A percentile compares a stretch with the other conserved stretches of the same genome.
These are phyloP conservation scores for Cryptocheilus praepositus DNA, from an alignment of 2,888 invertebrate genomes.

Conservation along the genomic window DNA sequence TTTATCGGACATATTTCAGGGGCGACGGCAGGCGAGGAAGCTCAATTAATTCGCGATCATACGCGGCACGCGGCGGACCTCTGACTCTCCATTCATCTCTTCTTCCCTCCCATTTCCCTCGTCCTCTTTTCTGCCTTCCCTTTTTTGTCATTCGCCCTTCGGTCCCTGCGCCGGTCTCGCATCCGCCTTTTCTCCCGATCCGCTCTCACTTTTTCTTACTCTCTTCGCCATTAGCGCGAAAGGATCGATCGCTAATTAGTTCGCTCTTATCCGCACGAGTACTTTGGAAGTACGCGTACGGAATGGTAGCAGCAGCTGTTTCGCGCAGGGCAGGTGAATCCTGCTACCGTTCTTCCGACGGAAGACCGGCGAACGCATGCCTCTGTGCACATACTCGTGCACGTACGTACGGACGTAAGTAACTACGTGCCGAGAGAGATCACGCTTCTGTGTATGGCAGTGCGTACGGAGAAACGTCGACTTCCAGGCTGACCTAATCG, in stretches of 20 bases:
- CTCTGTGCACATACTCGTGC: constrained; percentile 15
- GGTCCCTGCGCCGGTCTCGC: not conserved
- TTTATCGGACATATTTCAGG: constrained; percentile 1
- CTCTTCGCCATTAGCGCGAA: constrained; percentile 36
- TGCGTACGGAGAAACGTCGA: constrained; percentile 8
- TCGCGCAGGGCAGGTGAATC: constrained; percentile 65
- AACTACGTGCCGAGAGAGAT: not conserved
- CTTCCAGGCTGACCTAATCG: constrained; percentile 61
- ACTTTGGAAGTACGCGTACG: constrained; percentile 38
- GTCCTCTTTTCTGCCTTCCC: constrained; percentile 11
- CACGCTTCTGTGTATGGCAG: too few relatives aligned
- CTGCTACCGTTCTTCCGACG: constrained; percentile 55
- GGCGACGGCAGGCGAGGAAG: constrained; percentile 3
- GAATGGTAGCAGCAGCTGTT: constrained; percentile 51
- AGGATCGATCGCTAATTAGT: constrained; percentile 51
- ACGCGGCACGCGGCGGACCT: too few relatives aligned
- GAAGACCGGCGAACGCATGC: too few relatives aligned
- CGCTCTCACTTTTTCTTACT: not conserved
- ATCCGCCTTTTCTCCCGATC: not conserved
- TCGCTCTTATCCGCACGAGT: constrained; percentile 15
- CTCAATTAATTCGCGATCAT: constrained; percentile 7
- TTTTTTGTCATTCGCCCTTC: constrained; percentile 12
- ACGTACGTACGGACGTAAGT: too few relatives aligned
- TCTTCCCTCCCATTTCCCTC: not conserved
- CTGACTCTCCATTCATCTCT: too few relatives aligned